phyloP scores from a whole-genome alignment of 2,888 invertebrate genomes.

The Patella caerulea region DNA sequence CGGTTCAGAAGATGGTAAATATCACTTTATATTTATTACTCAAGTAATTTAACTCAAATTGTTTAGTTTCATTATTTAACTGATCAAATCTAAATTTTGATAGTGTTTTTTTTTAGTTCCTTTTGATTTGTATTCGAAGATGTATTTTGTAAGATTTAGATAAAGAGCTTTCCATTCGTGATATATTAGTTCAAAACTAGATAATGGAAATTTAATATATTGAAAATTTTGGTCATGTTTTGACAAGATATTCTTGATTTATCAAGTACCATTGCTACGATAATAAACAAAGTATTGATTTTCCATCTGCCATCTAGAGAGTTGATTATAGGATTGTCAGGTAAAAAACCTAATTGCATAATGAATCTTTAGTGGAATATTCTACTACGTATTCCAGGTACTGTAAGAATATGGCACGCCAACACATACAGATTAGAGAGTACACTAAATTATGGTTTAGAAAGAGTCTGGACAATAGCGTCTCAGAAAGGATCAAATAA shows the following conservation, averaged over 20 bases:
- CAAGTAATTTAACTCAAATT: background rate
- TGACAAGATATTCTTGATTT: too few species aligned
- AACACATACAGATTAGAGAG: slow-evolving; percentile 97
- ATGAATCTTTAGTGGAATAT: too few species aligned
- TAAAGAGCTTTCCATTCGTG: too few species aligned
- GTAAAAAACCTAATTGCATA: too few species aligned
- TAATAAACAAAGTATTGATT: too few species aligned
- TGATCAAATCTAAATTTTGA: background rate
- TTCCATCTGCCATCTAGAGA: too few species aligned
- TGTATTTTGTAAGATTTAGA: background rate
- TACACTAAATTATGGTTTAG: slow-evolving; percentile 97
- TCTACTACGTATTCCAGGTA: slow-evolving; percentile 75
- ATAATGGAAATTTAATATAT: too few species aligned
- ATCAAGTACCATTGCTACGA: too few species aligned
- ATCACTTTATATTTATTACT: too few species aligned
- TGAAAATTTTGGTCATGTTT: too few species aligned
- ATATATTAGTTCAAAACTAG: too few species aligned
- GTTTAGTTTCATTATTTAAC: background rate
- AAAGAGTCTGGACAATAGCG: slow-evolving; percentile 97
- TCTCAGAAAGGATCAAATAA: slow-evolving; percentile 95
- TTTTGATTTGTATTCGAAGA: background rate
- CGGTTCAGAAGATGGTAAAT: slow-evolving; percentile 89
- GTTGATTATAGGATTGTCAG: too few species aligned
- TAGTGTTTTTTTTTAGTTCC: background rate
- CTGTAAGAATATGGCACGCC: slow-evolving; percentile 98